Percentiles rank a stretch among this genome's conserved stretches.
Conservation (phyloP, 1,140 invertebrate species). For the Lepidurus packardi region DNA sequence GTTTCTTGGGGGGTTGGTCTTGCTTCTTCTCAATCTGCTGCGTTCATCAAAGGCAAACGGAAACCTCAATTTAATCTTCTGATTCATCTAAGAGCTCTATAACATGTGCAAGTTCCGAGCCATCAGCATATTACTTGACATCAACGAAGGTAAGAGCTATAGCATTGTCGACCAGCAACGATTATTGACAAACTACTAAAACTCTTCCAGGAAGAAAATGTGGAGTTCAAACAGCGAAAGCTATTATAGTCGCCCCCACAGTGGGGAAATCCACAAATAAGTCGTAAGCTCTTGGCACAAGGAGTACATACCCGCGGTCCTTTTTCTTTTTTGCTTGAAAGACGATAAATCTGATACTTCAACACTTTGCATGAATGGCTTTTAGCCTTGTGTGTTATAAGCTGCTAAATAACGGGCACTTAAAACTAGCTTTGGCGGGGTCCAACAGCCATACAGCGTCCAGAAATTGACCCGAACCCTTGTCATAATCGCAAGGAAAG, state of each 20-base stretch:
- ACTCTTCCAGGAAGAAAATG: not conserved
- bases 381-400: not conserved
- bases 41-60: not conserved
- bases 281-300: not conserved
- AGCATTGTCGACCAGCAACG: not conserved
- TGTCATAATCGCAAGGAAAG: not conserved
- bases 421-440: not conserved
- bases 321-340: not conserved
- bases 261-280: not conserved
- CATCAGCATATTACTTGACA: slow-evolving; percentile 6
- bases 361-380: not conserved
- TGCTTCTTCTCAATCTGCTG: not conserved
- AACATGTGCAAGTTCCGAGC: not conserved
- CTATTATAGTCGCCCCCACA: not conserved
- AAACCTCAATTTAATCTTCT: not conserved
- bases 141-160: not conserved
- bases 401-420: not conserved
- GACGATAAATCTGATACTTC: slow-evolving; percentile 15
- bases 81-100: not conserved
- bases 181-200: not conserved
- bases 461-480: slow-evolving; percentile 5
- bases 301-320: not conserved
- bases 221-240: not conserved
- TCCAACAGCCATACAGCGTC: not conserved
- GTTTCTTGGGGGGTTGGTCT: not conserved